Conservation (phyloP, 2,797 vertebrate genomes). For the Lutra lutra region DNA sequence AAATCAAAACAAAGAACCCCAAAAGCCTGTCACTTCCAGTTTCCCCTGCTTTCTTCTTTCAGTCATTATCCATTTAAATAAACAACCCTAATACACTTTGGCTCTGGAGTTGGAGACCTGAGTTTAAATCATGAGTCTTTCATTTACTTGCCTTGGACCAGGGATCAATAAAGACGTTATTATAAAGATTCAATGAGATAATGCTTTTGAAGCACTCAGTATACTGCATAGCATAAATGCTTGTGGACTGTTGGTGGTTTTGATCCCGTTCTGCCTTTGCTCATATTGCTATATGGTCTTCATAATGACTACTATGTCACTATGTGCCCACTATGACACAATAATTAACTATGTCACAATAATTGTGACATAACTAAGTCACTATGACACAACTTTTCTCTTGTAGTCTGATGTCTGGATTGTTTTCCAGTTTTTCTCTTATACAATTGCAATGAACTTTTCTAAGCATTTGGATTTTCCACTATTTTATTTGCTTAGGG, state of each 20-base stretch:
- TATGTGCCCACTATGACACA: not conserved
- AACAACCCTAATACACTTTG: not conserved
- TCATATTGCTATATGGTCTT: not conserved
- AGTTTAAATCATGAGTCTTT: not conserved
- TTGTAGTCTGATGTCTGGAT: not conserved
- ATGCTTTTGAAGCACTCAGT: constrained; percentile 12
- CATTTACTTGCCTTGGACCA: not conserved
- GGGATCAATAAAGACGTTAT: not conserved
- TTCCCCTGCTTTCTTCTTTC: not conserved
- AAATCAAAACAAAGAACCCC: not conserved
- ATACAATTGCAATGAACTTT: not conserved
- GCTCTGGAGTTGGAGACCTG: constrained; percentile 9
- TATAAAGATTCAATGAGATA: not conserved
- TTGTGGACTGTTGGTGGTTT: not conserved
- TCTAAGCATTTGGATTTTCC: not conserved
- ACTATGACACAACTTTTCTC: not conserved
- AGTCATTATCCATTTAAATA: constrained; percentile 1
- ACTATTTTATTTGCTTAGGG: not conserved
- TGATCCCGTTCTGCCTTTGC: not conserved
- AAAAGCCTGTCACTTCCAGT: not conserved
- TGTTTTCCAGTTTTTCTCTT: constrained; percentile 23
- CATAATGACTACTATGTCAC: not conserved
- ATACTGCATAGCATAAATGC: not conserved
- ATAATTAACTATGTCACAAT: not conserved
- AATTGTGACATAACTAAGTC: too few relatives aligned